These are phyloP conservation scores for Watersipora subatra DNA, from an alignment of 1,140 invertebrate species.

Conservation along the genomic window DNA sequence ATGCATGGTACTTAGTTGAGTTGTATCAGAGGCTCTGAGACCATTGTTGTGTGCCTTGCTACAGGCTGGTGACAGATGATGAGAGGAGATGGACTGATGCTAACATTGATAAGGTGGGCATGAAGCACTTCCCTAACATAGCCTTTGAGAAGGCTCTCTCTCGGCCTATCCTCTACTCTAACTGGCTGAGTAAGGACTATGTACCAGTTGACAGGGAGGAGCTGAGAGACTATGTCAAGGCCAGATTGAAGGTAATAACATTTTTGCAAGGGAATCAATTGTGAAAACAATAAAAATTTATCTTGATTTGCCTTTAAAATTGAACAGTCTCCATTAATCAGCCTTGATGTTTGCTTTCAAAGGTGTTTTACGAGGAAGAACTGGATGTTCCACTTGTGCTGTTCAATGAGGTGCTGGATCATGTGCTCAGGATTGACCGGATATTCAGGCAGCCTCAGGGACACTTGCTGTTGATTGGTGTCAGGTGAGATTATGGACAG, in stretches of 20 bases:
- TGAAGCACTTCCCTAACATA: constrained; percentile 87
- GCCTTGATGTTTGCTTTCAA: too few species aligned
- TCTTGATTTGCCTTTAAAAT: not conserved
- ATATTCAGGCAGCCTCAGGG: constrained; percentile 94
- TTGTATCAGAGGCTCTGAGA: too few species aligned
- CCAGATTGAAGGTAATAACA: constrained; percentile 81
- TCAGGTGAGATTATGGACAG: constrained; percentile 14
- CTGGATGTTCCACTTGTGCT: constrained; percentile 92
- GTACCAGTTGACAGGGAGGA: constrained; percentile 88
- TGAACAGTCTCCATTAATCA: not conserved
- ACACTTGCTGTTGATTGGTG: constrained; percentile 75
- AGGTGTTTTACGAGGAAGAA: constrained; percentile 99
- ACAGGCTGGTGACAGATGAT: constrained; percentile 76
- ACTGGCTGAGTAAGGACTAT: constrained; percentile 98
- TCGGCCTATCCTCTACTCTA: constrained; percentile 90
- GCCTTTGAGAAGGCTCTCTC: constrained; percentile 69
- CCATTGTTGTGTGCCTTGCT: too few species aligned
- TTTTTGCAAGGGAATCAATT: too few species aligned
- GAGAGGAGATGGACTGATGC: constrained; percentile 97
- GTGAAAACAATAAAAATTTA: not conserved
- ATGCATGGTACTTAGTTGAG: too few species aligned
- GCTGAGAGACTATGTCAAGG: constrained; percentile 87
- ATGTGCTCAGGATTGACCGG: constrained; percentile 92
- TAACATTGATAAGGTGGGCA: constrained; percentile 82
- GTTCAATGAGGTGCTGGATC: constrained; percentile 97